These are phyloP conservation scores for Lampris incognitus DNA, from an alignment of 2,113 vertebrate species.

Conservation along the genomic window DNA sequence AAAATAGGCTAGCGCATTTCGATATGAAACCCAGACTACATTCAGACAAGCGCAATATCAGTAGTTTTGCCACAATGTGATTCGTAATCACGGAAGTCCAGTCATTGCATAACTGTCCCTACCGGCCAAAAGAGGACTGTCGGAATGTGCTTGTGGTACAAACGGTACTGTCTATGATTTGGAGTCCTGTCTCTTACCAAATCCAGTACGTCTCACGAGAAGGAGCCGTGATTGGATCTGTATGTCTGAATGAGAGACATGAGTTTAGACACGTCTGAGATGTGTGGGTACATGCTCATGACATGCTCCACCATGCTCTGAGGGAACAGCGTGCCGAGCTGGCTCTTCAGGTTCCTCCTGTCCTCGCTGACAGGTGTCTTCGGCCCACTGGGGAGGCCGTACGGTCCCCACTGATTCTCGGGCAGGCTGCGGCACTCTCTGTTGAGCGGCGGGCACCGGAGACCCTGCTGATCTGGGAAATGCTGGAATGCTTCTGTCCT, in stretches of 20 bases:
- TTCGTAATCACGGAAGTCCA: not conserved
- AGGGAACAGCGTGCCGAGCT: slow-evolving; percentile 80
- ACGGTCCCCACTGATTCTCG: slow-evolving; percentile 11
- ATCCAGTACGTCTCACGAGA: slow-evolving; percentile 19
- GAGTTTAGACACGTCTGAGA: slow-evolving; percentile 68
- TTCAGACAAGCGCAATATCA: not conserved
- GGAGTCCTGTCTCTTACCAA: too few relatives aligned
- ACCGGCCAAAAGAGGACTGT: not conserved
- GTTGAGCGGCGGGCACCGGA: not conserved
- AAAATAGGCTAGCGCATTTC: not conserved
- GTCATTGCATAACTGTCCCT: not conserved
- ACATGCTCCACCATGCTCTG: slow-evolving; percentile 62
- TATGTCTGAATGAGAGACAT: slow-evolving; percentile 70
- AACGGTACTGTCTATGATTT: too few relatives aligned
- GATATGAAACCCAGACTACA: not conserved
- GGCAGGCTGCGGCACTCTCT: slow-evolving; percentile 39
- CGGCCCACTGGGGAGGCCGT: not conserved
- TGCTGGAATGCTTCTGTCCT: not conserved
- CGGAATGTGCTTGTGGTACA: not conserved
- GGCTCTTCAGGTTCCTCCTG: slow-evolving; percentile 61
- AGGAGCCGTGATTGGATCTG: slow-evolving; percentile 44
- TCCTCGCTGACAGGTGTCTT: slow-evolving; percentile 27
- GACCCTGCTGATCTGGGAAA: slow-evolving; percentile 19
- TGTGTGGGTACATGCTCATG: slow-evolving; percentile 65
- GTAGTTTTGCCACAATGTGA: not conserved